Evolutionary conservation across 1,140 invertebrate genomes (phyloP), one percentile per base, ranked within the genome.

Genomic region (Tetranychus cinnabarinus): DNA sequence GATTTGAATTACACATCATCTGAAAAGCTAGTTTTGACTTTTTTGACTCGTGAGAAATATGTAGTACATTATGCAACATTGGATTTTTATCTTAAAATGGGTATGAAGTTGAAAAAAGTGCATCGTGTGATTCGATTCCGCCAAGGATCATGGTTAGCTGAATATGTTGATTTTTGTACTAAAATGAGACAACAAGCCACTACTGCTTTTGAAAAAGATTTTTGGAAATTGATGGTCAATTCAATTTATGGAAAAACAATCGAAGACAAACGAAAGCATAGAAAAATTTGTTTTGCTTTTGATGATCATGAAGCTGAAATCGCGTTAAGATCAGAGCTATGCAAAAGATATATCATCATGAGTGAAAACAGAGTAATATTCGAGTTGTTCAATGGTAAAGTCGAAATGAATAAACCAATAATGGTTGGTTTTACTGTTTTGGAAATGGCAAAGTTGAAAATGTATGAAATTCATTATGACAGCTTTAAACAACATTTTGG

Each of bases 51-150:
- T 37, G 64, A 66, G 61, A 73, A 72, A 39, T 77, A 77, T 69
- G 65, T 73, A 45, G 70, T 77, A 39, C 77, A 77, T 68, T 75
- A 76, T 68, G 60, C 65, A 63, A 74, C 72, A 67, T 69, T 78
- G 42, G 68, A 77, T 69, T 73, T 75, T 67, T 74, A 70, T 63
- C n/a, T 77, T 34, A 58, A 69, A 57, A 31, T 70, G 60, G 77
- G 75, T 42, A 50, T 79, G 37, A 69, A 68, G 63, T 56, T 77
- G 54, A 71, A 63, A 55, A 75, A 76, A 70, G 69, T 78, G 39
- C 69, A 78, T 70, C 66, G 71, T 68, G 68, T 76, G 37, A 61
- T 74, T 56, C 65, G 65, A 64, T 73, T 79, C 68, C 68, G 73
- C 37, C 76, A 79, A 73, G 68, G 67, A 47, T 31, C 64, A 60